A percentile compares a stretch with the other conserved stretches of the same genome.
Evolutionary conservation across 2,113 vertebrate genomes (phyloP).

Genomic region (Gnathonemus echidnorhynchus): DNA sequence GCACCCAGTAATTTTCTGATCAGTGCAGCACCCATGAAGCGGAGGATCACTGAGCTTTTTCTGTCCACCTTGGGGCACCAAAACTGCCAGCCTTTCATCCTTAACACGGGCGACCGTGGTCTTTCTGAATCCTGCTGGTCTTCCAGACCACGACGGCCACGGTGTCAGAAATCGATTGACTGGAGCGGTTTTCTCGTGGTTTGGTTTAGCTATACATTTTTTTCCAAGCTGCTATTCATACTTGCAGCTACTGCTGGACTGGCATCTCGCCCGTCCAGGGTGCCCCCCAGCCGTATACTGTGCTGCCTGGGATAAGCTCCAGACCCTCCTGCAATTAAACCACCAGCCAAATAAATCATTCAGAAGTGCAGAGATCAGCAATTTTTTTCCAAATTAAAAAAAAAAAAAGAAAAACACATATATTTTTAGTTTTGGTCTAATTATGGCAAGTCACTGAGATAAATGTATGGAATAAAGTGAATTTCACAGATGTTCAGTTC

Average conservation of each 20-base stretch:
- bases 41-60: not conserved
- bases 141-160: not conserved
- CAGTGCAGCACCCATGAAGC: not conserved
- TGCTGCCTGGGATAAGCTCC: not conserved
- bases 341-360: not conserved
- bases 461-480: not conserved
- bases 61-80: not conserved
- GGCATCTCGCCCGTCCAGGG: not conserved
- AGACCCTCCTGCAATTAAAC: not conserved
- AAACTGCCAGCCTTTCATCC: not conserved
- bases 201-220: not conserved
- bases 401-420: not conserved
- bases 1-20: not conserved
- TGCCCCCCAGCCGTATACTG: not conserved
- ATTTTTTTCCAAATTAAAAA: not conserved
- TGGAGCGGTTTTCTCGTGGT: not conserved
- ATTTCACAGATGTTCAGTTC: not conserved
- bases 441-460: not conserved
- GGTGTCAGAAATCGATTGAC: not conserved
- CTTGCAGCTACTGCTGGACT: not conserved
- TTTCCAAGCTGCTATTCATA: not conserved
- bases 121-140: not conserved
- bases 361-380: not conserved
- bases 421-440: slow-evolving; percentile 2
- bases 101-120: not conserved